A percentile compares a stretch with the other conserved stretches of the same genome.
Conservation (phyloP, 2,797 vertebrate species). For the Acanthopagrus latus region DNA sequence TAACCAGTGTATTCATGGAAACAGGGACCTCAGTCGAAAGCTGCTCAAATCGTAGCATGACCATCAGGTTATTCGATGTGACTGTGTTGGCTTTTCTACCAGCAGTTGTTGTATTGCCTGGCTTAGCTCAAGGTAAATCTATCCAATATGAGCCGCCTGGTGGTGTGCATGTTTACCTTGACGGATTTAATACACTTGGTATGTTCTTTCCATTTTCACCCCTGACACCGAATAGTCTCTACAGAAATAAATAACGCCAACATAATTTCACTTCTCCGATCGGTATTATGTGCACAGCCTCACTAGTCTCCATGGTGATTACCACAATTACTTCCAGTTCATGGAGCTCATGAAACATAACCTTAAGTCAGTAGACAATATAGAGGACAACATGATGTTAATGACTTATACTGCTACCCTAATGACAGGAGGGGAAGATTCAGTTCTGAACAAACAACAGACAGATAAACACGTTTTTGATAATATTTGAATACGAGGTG, state of each 20-base stretch:
- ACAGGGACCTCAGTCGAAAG: not conserved
- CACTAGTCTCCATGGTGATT: slow-evolving; percentile 56
- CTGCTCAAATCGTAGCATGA: too few relatives aligned
- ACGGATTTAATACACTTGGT: not conserved
- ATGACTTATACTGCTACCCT: slow-evolving; percentile 1
- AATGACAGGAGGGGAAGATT: not conserved
- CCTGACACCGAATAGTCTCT: slow-evolving; percentile 12
- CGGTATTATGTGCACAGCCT: slow-evolving; percentile 3
- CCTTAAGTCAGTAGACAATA: not conserved
- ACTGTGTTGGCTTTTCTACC: slow-evolving; percentile 10
- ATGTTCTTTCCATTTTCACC: slow-evolving; percentile 18
- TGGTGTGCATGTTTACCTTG: slow-evolving; percentile 10
- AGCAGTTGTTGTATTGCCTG: slow-evolving; percentile 3
- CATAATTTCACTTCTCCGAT: slow-evolving; percentile 23
- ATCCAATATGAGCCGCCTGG: not conserved
- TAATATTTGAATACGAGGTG: not conserved
- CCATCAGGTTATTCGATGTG: not conserved
- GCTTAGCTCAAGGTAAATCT: slow-evolving; percentile 20
- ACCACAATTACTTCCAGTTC: slow-evolving; percentile 22
- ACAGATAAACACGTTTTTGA: not conserved
- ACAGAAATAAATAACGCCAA: slow-evolving; percentile 8
- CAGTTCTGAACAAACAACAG: not conserved
- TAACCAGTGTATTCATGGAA: slow-evolving; percentile 29
- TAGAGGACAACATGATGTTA: not conserved
- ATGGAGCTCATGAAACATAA: slow-evolving; percentile 23